These are phyloP conservation scores for Halisarca cf. caerulea DNA, from an alignment of 37 sponge, comb jelly and placozoan genomes.

Conservation along the genomic window DNA sequence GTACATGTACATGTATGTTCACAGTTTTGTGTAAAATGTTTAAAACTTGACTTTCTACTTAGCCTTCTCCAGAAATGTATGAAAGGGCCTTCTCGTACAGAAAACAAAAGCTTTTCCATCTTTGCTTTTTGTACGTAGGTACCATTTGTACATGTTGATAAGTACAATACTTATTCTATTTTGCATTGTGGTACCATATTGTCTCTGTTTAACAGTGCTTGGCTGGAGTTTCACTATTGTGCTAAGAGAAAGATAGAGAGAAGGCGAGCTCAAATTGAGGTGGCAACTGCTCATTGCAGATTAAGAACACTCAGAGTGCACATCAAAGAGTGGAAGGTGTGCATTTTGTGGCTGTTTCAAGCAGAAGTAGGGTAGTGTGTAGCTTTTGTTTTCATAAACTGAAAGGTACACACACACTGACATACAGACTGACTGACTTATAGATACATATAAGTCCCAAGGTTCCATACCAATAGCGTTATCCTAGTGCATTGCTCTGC, in stretches of 20 bases:
- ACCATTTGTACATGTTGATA: neutral
- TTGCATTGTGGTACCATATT: too few species aligned
- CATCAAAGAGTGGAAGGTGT: slow-evolving; percentile 19
- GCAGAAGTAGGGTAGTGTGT: too few species aligned
- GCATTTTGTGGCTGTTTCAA: too few species aligned
- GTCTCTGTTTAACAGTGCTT: slow-evolving; percentile 72
- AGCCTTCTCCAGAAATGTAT: slow-evolving; percentile 66
- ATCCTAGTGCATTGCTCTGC: too few species aligned
- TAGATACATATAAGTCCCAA: too few species aligned
- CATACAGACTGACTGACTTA: too few species aligned
- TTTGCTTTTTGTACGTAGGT: slow-evolving; percentile 55
- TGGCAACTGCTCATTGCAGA: slow-evolving; percentile 46
- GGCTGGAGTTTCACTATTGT: slow-evolving; percentile 51
- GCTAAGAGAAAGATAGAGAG: slow-evolving; percentile 28
- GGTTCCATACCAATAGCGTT: too few species aligned
- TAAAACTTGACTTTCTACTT: neutral
- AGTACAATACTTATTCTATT: too few species aligned
- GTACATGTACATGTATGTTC: neutral
- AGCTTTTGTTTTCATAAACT: too few species aligned
- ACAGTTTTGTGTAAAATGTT: slow-evolving; percentile 26
- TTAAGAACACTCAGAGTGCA: slow-evolving; percentile 23
- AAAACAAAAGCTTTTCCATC: slow-evolving; percentile 6
- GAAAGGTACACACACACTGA: too few species aligned
- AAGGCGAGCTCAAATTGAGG: neutral
- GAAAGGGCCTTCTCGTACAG: slow-evolving; percentile 52